Evolutionary conservation across 2,113 vertebrate species (phyloP).

Genomic region (Eonycteris spelaea): DNA sequence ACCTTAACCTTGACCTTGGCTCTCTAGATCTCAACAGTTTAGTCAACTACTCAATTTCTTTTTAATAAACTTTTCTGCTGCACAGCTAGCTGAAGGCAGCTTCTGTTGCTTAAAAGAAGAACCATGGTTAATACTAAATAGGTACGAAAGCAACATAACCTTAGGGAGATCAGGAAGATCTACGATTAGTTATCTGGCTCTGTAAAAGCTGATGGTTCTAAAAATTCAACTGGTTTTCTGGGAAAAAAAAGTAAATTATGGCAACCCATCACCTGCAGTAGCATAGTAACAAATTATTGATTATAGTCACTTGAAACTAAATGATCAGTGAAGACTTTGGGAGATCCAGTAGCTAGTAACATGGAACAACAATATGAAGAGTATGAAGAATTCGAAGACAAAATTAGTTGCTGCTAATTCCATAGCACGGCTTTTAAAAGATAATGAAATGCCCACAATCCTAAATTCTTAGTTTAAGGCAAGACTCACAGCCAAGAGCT

Average conservation of each 20-base stretch:
- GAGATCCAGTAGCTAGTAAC: neutral
- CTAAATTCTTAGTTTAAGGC: neutral
- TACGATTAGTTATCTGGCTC: neutral
- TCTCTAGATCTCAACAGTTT: neutral
- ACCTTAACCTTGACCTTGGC: neutral
- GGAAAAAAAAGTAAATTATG: neutral
- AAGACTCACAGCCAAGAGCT: neutral
- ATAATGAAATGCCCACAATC: neutral
- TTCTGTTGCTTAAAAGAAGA: neutral
- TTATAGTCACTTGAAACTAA: neutral
- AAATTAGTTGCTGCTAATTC: neutral
- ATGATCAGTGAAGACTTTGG: neutral
- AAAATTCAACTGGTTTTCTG: neutral
- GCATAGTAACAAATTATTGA: neutral
- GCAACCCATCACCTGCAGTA: neutral
- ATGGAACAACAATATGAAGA: neutral
- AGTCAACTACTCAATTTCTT: neutral
- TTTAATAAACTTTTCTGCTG: neutral
- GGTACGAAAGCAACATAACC: neutral
- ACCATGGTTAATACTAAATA: neutral
- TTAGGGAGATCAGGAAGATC: neutral
- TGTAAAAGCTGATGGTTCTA: neutral
- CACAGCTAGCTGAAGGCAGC: neutral
- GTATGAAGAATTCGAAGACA: neutral
- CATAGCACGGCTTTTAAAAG: neutral